Base-by-base conservation (phyloP, 1,140 invertebrate genomes). In the Magallana angulata region DNA sequence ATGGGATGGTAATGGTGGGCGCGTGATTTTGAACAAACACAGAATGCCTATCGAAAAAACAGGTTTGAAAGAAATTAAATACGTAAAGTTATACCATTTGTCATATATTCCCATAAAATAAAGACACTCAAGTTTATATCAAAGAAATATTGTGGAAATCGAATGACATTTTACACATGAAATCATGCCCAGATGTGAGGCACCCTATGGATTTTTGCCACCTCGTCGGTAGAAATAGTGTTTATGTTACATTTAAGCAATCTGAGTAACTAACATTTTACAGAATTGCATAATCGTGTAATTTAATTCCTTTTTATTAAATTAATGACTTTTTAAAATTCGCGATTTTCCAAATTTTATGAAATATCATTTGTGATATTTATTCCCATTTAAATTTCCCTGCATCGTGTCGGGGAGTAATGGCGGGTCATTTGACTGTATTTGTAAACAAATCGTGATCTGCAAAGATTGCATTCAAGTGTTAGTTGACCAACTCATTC, bases 11-110 rank as follows among this genome's bases (percentile, higher is more conserved):
- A 96, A 96, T 96, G 96, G 96, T 96, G 96, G 96, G 96, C 96
- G 96, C 96, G 96, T 96, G 96, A 96, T 96, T 96, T 96, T 96
- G 96, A 96, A 96, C 96, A 95, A 95, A 95, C 95, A 95, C 93
- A 94, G 93, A 94, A 94, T 95, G 95, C 95, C 94, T 93, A 93
- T 93, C 88, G 91, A 94, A 91, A 93, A 90, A 92, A 92, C 91
- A 92, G 93, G 92, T 94, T 90, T 85, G 71, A 86, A 76, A 58
- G 48, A 58, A 82, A 82, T n/a, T 57, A 57, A 7, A 24, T 16
- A 18, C n/a, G 9, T 57, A 82, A n/a, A 57, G 0, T n/a, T 57
- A n/a, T 1, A 57, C 14, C 48, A 82, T 82, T 57, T 57, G 14
- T 82, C 14, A 56, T 57, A 57, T 82, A 58, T 82, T 57, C n/a